phyloP scores from a whole-genome alignment of 2,888 invertebrate genomes.

The Apoda limacodes region DNA sequence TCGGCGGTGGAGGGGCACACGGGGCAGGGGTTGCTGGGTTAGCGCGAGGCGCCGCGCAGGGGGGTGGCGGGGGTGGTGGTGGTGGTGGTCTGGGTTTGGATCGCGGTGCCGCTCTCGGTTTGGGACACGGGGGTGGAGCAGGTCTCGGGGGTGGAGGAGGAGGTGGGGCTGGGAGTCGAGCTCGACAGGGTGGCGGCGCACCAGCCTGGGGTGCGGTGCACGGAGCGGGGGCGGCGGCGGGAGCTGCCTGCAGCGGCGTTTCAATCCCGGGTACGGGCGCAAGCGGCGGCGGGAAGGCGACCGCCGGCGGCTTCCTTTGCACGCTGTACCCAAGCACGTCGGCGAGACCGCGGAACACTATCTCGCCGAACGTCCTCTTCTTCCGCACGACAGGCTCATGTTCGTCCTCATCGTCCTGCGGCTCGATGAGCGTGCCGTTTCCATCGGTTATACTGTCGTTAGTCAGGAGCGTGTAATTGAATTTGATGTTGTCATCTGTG shows the following conservation, averaged over 20 bases:
- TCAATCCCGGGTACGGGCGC: slow-evolving; percentile 56
- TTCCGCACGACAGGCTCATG: slow-evolving; percentile 52
- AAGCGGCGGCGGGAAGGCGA: slow-evolving; percentile 52
- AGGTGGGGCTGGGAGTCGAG: slow-evolving; percentile 22
- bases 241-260: slow-evolving; percentile 37
- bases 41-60: slow-evolving; percentile 45
- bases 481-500: slow-evolving; percentile 20
- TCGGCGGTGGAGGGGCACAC: slow-evolving; percentile 28
- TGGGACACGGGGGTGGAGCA: slow-evolving; percentile 23
- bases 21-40: slow-evolving; percentile 46
- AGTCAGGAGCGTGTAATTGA: slow-evolving; percentile 24
- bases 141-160: slow-evolving; percentile 18
- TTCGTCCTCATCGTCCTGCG: slow-evolving; percentile 27
- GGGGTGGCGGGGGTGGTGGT: slow-evolving; percentile 38
- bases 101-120: slow-evolving; percentile 25
- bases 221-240: slow-evolving; percentile 27
- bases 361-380: slow-evolving; percentile 61
- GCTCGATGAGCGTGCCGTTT: slow-evolving; percentile 28
- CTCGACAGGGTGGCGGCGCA: slow-evolving; percentile 20
- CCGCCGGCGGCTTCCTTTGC: slow-evolving; percentile 42
- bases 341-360: slow-evolving; percentile 62
- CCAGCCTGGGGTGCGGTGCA: slow-evolving; percentile 26
- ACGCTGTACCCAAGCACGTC: slow-evolving; percentile 60
- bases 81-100: slow-evolving; percentile 30
- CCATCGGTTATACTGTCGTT: slow-evolving; percentile 21